Evolutionary conservation across 2,888 invertebrate genomes (phyloP).

Genomic region (Acronicta aceris): DNA sequence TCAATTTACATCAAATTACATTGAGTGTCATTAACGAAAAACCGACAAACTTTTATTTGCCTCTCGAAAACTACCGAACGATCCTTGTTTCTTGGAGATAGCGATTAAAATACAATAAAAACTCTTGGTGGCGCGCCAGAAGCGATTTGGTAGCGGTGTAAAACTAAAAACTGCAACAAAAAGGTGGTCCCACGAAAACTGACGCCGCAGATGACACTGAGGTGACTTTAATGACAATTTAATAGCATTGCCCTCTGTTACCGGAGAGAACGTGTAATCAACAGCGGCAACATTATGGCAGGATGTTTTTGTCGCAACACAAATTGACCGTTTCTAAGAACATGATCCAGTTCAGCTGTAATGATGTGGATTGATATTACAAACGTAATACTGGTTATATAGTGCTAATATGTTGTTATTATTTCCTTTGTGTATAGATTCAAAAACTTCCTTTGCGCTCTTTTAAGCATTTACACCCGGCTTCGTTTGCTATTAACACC

Average conservation of each 20-base stretch:
- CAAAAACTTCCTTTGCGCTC: slow-evolving; percentile 24
- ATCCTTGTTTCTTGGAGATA: slow-evolving; percentile 61
- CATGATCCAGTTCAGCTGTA: slow-evolving; percentile 63
- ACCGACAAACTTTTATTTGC: slow-evolving; percentile 66
- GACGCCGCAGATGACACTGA: slow-evolving; percentile 85
- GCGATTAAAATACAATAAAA: slow-evolving; percentile 64
- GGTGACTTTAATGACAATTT: slow-evolving; percentile 88
- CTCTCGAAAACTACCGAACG: slow-evolving; percentile 46
- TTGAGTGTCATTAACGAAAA: slow-evolving; percentile 83
- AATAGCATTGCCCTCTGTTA: slow-evolving; percentile 86
- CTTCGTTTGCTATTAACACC: slow-evolving; percentile 11
- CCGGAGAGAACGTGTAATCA: slow-evolving; percentile 83
- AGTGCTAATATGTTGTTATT: slow-evolving; percentile 16
- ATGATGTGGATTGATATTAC: slow-evolving; percentile 60
- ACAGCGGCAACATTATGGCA: slow-evolving; percentile 75
- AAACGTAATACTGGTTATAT: slow-evolving; percentile 26
- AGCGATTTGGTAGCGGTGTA: slow-evolving; percentile 65
- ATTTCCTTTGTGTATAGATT: slow-evolving; percentile 15
- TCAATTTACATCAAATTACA: slow-evolving; percentile 88
- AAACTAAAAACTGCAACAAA: slow-evolving; percentile 86
- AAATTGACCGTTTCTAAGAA: slow-evolving; percentile 77
- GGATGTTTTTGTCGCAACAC: slow-evolving; percentile 74
- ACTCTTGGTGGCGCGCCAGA: slow-evolving; percentile 32
- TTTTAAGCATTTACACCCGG: slow-evolving; percentile 13
- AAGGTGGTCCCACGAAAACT: slow-evolving; percentile 83